Conservation (phyloP, 2,113 vertebrate species). For the Anolis sagrei region DNA sequence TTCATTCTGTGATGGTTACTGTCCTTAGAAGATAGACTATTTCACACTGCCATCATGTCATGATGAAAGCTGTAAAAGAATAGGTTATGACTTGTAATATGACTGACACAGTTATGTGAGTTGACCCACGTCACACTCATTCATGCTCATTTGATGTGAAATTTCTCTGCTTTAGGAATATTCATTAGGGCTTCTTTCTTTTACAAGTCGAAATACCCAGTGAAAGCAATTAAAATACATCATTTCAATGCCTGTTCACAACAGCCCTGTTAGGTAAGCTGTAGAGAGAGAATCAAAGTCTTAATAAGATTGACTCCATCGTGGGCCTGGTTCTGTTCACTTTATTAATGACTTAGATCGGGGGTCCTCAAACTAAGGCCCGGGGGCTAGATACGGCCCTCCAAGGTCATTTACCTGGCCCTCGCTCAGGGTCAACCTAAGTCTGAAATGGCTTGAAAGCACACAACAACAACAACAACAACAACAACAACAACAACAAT, state of each 20-base stretch:
- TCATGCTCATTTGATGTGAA: not conserved
- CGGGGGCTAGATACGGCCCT: too few relatives aligned
- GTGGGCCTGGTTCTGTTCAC: too few relatives aligned
- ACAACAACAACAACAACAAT: too few relatives aligned
- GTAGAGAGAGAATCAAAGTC: not conserved
- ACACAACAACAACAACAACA: too few relatives aligned
- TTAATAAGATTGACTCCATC: not conserved
- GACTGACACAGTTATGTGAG: not conserved
- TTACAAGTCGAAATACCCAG: not conserved
- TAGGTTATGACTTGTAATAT: not conserved
- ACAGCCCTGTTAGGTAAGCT: not conserved
- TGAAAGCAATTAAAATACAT: not conserved
- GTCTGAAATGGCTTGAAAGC: too few relatives aligned
- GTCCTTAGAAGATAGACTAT: not conserved
- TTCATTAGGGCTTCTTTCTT: not conserved
- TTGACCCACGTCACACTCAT: not conserved
- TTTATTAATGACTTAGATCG: too few relatives aligned
- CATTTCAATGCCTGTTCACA: not conserved
- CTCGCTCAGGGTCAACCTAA: too few relatives aligned
- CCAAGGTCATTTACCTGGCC: too few relatives aligned
- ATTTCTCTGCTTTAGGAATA: not conserved
- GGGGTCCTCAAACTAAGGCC: too few relatives aligned
- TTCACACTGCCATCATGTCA: not conserved
- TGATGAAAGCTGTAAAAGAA: slow-evolving; percentile 15
- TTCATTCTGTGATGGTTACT: slow-evolving; percentile 10